Base-by-base conservation (phyloP, 1,140 invertebrate genomes). In the Oreohelix idahoensis region DNA sequence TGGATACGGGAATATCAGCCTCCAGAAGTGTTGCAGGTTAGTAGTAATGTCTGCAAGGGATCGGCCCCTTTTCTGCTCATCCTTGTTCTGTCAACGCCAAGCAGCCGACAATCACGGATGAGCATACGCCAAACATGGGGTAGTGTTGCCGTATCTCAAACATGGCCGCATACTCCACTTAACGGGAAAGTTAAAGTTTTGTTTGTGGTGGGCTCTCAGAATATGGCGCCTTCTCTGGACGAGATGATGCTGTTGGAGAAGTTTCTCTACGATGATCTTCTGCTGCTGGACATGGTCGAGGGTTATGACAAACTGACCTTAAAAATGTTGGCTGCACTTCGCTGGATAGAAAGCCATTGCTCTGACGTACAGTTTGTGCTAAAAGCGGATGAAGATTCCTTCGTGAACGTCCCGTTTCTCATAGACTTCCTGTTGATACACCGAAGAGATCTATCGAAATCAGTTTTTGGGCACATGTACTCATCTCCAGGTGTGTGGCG, bases 231-330 rank as follows among this genome's bases (percentile, higher is more conserved):
- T 8, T 76, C 66, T 0, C 77, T 79, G 26, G 79, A 87, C 69
- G 35, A 73, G 17, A 70, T 75, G 32, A 83, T 97, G 10, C 87
- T 94, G 29, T 86, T 93, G 35, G 96, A 97, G 90, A 94, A 94
- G 86, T 87, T 86, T 0, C 84, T 87, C 0, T 94, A 95, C 87
- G 91, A 93, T 26, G 96, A 97, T 89, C 93, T 97, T 81, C 94
- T 97, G 42, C 96, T 96, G 93, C 96, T 96, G 29, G 95, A 94
- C 86, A 97, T 97, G 91, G 83, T 94, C 26, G 96, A 97, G 92
- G 93, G 94, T 35, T 97, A 97, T 89, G 94, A 94, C 84, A 97
- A 97, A 92, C 94, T 97, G 92, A 97, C 96, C 0, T 96, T 96
- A 87, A 97, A 97, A 92, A 96, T 96, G 92, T 94, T 96, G 11